Evolutionary conservation across 2,888 invertebrate species (phyloP).

Genomic region (Psylliodes chrysocephalus): DNA sequence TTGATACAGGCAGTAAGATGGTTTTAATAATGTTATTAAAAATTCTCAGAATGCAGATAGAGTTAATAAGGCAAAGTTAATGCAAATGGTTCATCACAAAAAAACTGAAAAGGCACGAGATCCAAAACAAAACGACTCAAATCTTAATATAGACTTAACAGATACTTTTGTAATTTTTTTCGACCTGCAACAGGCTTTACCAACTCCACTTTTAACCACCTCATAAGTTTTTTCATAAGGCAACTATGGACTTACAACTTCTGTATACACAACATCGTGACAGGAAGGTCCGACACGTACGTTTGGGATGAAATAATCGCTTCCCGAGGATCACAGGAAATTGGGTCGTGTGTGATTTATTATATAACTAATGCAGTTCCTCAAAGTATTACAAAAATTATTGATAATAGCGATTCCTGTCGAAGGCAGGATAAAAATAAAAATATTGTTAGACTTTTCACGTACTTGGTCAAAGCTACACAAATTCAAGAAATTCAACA

Average conservation of each 20-base stretch:
- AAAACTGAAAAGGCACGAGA: not conserved
- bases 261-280: not conserved
- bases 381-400: conserved; percentile 12
- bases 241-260: not conserved
- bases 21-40: not conserved
- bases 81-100: not conserved
- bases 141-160: not conserved
- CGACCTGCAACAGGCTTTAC: too few species aligned
- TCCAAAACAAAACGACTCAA: not conserved
- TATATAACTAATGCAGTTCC: too few species aligned
- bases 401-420: not conserved
- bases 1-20: not conserved
- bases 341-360: not conserved
- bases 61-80: not conserved
- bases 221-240: not conserved
- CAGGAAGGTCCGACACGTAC: not conserved
- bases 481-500: not conserved
- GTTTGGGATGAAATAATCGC: not conserved
- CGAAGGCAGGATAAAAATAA: too few species aligned
- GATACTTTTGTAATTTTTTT: not conserved
- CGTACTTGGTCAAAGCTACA: too few species aligned
- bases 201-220: too few species aligned
- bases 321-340: not conserved
- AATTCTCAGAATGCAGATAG: not conserved
- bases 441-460: too few species aligned